These are phyloP conservation scores for Aphelenchoides fujianensis DNA, from an alignment of 1,140 invertebrate species.

Conservation along the genomic window DNA sequence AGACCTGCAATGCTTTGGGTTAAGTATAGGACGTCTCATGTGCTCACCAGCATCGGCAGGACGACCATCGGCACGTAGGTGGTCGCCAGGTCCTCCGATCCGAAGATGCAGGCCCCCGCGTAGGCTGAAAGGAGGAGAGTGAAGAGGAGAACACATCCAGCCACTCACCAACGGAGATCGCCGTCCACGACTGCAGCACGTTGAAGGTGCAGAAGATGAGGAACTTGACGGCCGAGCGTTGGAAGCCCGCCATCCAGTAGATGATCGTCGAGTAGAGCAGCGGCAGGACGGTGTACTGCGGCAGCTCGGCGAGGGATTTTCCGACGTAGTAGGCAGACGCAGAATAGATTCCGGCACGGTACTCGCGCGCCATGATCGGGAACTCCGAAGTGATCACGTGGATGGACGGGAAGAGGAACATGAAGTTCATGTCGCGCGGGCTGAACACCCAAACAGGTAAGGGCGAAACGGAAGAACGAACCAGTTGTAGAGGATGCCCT, in stretches of 20 bases:
- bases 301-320: slow-evolving; percentile 45
- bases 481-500: slow-evolving; percentile 88
- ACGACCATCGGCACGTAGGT: slow-evolving; percentile 23
- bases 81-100: slow-evolving; percentile 13
- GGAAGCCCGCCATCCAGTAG: slow-evolving; percentile 63
- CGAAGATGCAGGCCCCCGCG: slow-evolving; percentile 23
- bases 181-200: slow-evolving; percentile 35
- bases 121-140: slow-evolving; percentile 13
- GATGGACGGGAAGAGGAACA: slow-evolving; percentile 59
- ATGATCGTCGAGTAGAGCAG: slow-evolving; percentile 37
- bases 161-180: slow-evolving; percentile 44
- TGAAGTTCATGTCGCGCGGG: slow-evolving; percentile 75
- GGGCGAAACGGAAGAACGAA: too few species aligned
- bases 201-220: slow-evolving; percentile 40
- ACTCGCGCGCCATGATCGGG: slow-evolving; percentile 45
- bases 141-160: neutral
- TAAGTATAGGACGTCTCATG: neutral
- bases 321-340: slow-evolving; percentile 29
- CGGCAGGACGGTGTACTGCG: slow-evolving; percentile 50
- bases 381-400: slow-evolving; percentile 67
- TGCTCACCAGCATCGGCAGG: slow-evolving; percentile 15
- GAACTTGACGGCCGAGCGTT: slow-evolving; percentile 74
- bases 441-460: too few species aligned
- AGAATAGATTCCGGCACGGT: slow-evolving; percentile 41
- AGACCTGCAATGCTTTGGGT: slow-evolving; percentile 1